Conservation (phyloP, 2,888 invertebrate genomes). For the Eristalis tenax region DNA sequence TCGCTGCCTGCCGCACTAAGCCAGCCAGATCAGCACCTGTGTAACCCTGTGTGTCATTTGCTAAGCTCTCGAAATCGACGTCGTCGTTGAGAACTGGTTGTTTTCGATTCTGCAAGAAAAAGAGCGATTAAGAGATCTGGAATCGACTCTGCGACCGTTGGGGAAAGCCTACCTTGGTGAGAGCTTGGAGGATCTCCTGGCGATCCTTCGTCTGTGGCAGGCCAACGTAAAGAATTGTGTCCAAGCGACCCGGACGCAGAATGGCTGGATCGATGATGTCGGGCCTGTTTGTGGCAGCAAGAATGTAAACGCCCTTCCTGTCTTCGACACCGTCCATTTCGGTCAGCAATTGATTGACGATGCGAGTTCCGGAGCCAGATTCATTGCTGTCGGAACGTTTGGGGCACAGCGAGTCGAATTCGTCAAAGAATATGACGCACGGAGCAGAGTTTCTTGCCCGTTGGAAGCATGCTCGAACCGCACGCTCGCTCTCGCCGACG, state of each 20-base stretch:
- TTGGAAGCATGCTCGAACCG: constrained; percentile 97
- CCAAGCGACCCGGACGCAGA: constrained; percentile 92
- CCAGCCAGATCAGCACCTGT: constrained; percentile 97
- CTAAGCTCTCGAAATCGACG: constrained; percentile 88
- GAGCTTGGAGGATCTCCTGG: constrained; percentile 92
- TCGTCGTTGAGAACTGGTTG: constrained; percentile 89
- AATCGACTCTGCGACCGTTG: neutral
- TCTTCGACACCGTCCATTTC: constrained; percentile 99
- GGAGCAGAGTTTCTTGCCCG: constrained; percentile 97
- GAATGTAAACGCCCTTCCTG: constrained; percentile 94
- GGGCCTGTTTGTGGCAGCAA: constrained; percentile 98
- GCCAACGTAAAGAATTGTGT: constrained; percentile 94
- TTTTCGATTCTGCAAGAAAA: constrained; percentile 86
- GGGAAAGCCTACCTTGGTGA: constrained; percentile 87
- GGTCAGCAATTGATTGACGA: constrained; percentile 97
- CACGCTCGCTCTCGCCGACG: constrained; percentile 98
- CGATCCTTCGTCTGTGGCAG: constrained; percentile 91
- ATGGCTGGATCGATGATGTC: constrained; percentile 98
- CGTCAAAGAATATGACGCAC: constrained; percentile 99
- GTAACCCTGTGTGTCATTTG: constrained; percentile 88
- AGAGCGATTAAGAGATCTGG: neutral
- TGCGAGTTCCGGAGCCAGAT: constrained; percentile 89
- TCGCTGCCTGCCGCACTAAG: constrained; percentile 92
- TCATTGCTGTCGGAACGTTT: constrained; percentile 89
- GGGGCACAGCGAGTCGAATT: constrained; percentile 97